Evolutionary conservation across 2,797 vertebrate genomes (phyloP).

Genomic region (Ficedula albicollis): DNA sequence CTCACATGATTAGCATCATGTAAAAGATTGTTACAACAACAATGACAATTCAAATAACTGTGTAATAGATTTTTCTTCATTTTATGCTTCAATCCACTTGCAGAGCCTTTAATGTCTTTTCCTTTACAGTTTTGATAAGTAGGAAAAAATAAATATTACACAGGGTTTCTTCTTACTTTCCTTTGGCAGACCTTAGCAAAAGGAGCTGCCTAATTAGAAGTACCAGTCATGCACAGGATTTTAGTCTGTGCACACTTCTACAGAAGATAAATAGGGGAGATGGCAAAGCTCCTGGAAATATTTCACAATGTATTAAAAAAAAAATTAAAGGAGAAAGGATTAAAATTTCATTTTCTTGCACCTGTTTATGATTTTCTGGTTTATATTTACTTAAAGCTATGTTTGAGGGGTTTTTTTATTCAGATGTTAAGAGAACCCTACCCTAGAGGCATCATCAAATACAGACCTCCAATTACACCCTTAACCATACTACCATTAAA

Average conservation of each 20-base stretch:
- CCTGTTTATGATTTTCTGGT: not conserved
- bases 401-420: not conserved
- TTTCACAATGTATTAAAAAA: not conserved
- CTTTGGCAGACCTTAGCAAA: not conserved
- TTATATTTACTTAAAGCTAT: not conserved
- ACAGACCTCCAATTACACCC: not conserved
- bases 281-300: not conserved
- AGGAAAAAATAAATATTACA: not conserved
- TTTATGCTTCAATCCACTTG: not conserved
- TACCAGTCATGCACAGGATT: not conserved
- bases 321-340: not conserved
- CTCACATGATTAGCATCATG: not conserved
- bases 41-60: not conserved
- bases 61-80: not conserved
- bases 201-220: not conserved
- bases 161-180: not conserved
- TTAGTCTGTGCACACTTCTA: not conserved
- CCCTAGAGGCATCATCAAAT: not conserved
- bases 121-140: not conserved
- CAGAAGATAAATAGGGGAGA: not conserved
- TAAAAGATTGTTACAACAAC: not conserved
- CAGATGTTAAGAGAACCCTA: not conserved
- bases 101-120: not conserved
- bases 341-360: not conserved
- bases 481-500: not conserved